A percentile compares a stretch with the other conserved stretches of the same genome.
phyloP scores from a whole-genome alignment of 2,113 vertebrate species.

The Eupsittula cactorum region DNA sequence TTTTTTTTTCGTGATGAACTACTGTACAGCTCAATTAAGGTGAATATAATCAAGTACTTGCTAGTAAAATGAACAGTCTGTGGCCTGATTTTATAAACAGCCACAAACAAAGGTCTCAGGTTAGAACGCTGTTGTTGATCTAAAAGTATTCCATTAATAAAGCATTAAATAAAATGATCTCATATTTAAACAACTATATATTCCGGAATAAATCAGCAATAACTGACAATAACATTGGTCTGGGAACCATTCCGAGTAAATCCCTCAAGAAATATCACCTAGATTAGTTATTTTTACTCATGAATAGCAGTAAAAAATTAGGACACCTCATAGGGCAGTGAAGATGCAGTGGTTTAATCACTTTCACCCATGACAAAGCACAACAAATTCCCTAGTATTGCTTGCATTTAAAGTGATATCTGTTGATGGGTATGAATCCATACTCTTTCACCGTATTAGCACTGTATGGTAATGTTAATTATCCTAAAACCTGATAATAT shows the following conservation, averaged over 20 bases:
- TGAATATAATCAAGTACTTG: neutral
- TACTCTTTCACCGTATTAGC: neutral
- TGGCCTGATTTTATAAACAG: neutral
- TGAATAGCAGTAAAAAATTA: neutral
- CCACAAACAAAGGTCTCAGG: neutral
- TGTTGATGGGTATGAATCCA: neutral
- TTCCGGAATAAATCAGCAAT: neutral
- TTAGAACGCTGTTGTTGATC: neutral
- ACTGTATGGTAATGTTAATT: neutral
- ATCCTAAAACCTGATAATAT: neutral
- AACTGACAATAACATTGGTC: neutral
- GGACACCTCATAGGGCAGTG: neutral
- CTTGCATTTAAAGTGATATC: neutral
- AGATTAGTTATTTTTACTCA: neutral
- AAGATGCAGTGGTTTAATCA: neutral
- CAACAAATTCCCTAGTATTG: rapidly evolving
- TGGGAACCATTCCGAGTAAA: neutral
- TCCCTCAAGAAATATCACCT: neutral
- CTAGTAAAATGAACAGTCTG: neutral
- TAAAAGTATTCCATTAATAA: neutral
- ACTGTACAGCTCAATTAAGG: neutral
- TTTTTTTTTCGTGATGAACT: neutral
- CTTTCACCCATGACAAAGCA: neutral
- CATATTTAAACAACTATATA: neutral
- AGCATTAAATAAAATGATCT: neutral